A percentile compares a stretch with the other conserved stretches of the same genome.
These are phyloP conservation scores for Lepidocolaptes lacrymiger DNA, from an alignment of 2,797 vertebrate species.

Conservation along the genomic window DNA sequence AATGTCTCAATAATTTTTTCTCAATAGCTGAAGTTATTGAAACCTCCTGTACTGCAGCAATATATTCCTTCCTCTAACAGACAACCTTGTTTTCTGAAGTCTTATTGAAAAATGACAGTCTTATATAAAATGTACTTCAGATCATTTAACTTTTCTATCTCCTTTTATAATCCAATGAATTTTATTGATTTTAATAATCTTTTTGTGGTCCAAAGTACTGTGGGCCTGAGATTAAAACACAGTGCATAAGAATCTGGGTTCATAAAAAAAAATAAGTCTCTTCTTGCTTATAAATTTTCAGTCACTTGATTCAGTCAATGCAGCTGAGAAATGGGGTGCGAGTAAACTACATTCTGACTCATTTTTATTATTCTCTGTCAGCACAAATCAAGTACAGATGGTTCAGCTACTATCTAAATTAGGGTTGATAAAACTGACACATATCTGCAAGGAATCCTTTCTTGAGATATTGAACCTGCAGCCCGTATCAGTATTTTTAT, in stretches of 20 bases:
- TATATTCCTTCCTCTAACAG: slow-evolving; percentile 62
- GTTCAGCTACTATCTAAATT: slow-evolving; percentile 61
- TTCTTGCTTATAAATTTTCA: slow-evolving; percentile 33
- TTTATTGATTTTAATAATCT: slow-evolving; percentile 68
- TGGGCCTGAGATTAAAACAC: slow-evolving; percentile 65
- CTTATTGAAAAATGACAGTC: slow-evolving; percentile 70
- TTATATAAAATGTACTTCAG: slow-evolving; percentile 67
- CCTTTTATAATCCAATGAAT: slow-evolving; percentile 70
- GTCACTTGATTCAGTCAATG: slow-evolving; percentile 23
- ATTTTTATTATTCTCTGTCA: slow-evolving; percentile 45
- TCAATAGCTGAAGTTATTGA: slow-evolving; percentile 63
- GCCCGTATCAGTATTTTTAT: slow-evolving; percentile 21
- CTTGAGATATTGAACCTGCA: slow-evolving; percentile 38
- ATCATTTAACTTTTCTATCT: slow-evolving; percentile 72
- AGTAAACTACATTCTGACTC: slow-evolving; percentile 8
- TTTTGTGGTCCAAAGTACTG: slow-evolving; percentile 31
- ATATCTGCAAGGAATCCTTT: slow-evolving; percentile 34
- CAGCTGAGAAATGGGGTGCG: neutral
- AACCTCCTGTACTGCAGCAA: slow-evolving; percentile 47
- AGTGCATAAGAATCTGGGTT: slow-evolving; percentile 40
- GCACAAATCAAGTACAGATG: slow-evolving; percentile 51
- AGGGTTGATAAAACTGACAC: slow-evolving; percentile 44
- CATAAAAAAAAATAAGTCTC: slow-evolving; percentile 59
- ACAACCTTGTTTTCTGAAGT: slow-evolving; percentile 62
- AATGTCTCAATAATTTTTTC: slow-evolving; percentile 60